Base-by-base conservation (phyloP, 1,140 invertebrate species). In the Diachasmimorpha longicaudata region DNA sequence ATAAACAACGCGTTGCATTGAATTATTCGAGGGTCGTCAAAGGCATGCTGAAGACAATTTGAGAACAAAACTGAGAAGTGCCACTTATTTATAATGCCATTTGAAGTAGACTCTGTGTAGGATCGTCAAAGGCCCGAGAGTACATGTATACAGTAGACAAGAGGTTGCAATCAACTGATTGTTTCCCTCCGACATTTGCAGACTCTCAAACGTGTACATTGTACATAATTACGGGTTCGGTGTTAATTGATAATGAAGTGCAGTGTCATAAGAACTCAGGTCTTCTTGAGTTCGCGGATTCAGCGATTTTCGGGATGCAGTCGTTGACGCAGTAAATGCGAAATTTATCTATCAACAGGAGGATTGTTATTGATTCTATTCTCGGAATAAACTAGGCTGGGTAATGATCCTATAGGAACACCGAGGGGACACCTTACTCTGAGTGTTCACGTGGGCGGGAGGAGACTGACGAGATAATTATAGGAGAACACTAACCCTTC, bases 401-500 rank as follows among this genome's bases (percentile, higher is more conserved):
- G n/a, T 52, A 19, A 63, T 63, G 21, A 63, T 25, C 21, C 58
- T 31, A 63, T 31, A 23, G 11, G 14, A 23, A 63, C 58, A 63
- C 11, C 14, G 19, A 63, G 23, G 58, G 23, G 58, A 63, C 58
- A 63, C 23, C 58, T 63, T 55, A 55, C 48, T 63, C 21, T 25
- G 14, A 14, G 11, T 14, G 23, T 63, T 71, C 63, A 77, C 74
- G 79, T 81, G 79, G 78, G 79, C 67, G 77, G 11, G 21, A 25
- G 23, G 21, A 75, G 72, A 79, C 68, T 67, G 78, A 79, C 77
- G 75, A 79, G 80, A 81, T 84, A 84, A 84, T 84, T 82, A 84
- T 84, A 84, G 79, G 52, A 39, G 39, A 31, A 72, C 63, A n/a
- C 21, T 16, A 39, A 67, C n/a, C 23, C 58, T 63, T 63, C 58